Percentiles rank a stretch among this genome's conserved stretches.
These are phyloP conservation scores for Margaritifera margaritifera DNA, from an alignment of 2,888 invertebrate genomes.

Conservation along the genomic window DNA sequence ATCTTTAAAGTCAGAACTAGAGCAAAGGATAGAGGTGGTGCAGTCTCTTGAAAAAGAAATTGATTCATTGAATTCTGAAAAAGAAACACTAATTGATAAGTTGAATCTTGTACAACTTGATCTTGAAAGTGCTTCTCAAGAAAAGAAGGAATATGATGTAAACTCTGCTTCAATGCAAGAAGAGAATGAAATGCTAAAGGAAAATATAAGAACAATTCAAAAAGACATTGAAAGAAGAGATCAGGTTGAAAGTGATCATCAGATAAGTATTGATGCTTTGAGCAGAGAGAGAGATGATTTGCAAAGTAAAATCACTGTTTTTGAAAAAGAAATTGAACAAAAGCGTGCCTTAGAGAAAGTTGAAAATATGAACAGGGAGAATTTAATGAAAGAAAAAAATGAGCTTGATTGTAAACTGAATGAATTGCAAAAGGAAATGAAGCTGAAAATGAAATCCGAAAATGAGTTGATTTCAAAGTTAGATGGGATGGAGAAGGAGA, in stretches of 20 bases:
- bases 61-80: slow-evolving; percentile 2
- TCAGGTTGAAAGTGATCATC: background rate
- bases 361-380: slow-evolving; percentile 1
- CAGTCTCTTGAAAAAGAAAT: slow-evolving; percentile 7
- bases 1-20: background rate
- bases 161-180: background rate
- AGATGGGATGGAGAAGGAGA: no score
- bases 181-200: background rate
- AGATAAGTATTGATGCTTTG: slow-evolving; percentile 12
- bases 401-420: slow-evolving; percentile 30
- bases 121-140: no score
- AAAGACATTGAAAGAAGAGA: slow-evolving; percentile 4
- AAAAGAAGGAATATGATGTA: slow-evolving; percentile 5
- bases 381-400: slow-evolving; percentile 29
- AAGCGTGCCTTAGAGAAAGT: slow-evolving; percentile 12
- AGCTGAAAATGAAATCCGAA: slow-evolving; percentile 11
- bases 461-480: background rate
- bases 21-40: slow-evolving; percentile 7
- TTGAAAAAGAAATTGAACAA: slow-evolving; percentile 12
- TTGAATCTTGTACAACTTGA: slow-evolving; percentile 2
- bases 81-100: slow-evolving; percentile 8
- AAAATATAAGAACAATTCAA: slow-evolving; percentile 4
- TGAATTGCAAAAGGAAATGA: slow-evolving; percentile 20
- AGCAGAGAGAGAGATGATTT: slow-evolving; percentile 8
- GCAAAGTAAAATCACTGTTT: slow-evolving; percentile 5